Evolutionary conservation across 1,140 invertebrate genomes (phyloP).

Genomic region (Acyrthosiphon pisum): DNA sequence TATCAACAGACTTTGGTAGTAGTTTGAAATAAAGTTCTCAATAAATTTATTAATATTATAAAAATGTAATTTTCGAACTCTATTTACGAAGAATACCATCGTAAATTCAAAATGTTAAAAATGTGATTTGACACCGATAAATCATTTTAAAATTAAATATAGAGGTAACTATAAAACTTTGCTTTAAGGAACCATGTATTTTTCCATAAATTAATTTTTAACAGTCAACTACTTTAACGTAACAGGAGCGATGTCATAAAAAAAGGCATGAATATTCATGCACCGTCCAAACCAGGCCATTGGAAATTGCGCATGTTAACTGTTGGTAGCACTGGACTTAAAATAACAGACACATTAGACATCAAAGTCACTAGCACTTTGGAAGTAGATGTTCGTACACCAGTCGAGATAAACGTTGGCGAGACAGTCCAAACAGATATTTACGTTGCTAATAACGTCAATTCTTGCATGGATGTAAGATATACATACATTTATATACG

Average conservation of each 20-base stretch:
- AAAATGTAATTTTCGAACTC: not conserved
- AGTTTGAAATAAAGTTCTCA: not conserved
- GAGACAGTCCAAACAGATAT: conserved; percentile 72
- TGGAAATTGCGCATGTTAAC: conserved; percentile 70
- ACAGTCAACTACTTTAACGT: not conserved
- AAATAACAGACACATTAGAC: conserved; percentile 67
- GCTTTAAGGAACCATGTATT: not conserved
- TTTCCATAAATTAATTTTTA: not conserved
- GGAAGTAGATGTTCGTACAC: conserved; percentile 68
- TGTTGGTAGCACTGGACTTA: conserved; percentile 64
- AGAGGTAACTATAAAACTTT: not conserved
- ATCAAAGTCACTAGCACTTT: conserved; percentile 69
- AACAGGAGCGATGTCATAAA: conserved; percentile 63
- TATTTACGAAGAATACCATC: not conserved
- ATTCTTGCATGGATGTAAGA: conserved; percentile 74
- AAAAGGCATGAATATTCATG: conserved; percentile 66
- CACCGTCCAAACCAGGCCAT: conserved; percentile 68
- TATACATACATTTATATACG: not conserved
- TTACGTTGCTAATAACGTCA: conserved; percentile 72
- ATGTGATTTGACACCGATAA: not conserved
- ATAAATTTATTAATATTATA: not conserved
- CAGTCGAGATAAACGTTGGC: conserved; percentile 67
- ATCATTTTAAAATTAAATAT: not conserved
- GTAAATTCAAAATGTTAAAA: not conserved
- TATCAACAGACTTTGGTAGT: too few relatives aligned